Evolutionary conservation across 2,113 vertebrate species (phyloP), one percentile per base, ranked within the genome.

Genomic region (Siniperca chuatsi): DNA sequence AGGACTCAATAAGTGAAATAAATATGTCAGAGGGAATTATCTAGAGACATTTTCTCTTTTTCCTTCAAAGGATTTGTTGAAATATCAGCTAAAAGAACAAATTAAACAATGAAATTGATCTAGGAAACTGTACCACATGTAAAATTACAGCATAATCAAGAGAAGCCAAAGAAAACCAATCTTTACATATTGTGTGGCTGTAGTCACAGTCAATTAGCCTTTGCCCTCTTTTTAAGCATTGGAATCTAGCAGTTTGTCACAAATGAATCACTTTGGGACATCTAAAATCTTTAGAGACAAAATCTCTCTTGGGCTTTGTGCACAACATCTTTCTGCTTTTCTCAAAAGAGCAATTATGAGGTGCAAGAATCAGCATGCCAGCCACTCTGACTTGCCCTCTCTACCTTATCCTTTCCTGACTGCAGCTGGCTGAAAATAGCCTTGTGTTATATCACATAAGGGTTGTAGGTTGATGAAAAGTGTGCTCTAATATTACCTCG

Each of bases 361-460:
- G 67, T 44, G 64, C 61, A 35, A 55, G 73, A 75, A 81, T 75
- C 80, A 75, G 76, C 42, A 69, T 62, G 57, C 44, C 84, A 46
- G n/a, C 61, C 3, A 6, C 48, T 75, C 57, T 44, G 52, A 68
- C 25, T 29, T 64, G 25, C 73, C 72, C 72, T 81, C 66, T 76
- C 81, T 78, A 50, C 81, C 66, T 80, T 66, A 79, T 91, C 85
- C 72, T 40, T 61, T 40, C 77, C 73, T 81, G 73, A 74, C 86
- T 79, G 79, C 83, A 62, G 40, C 76, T 60, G 86, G 78, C 86
- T 91, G 86, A 86, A 92, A 93, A 94, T 92, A 94, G 89, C 86
- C 80, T 60, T 58, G 87, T 84, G 86, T 90, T 88, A 87, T 82
- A 87, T 78, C 88, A 82, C 85, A 87, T 87, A 82, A 67, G 75